phyloP scores from a whole-genome alignment of 2,888 invertebrate genomes.

The Dynastes grantii region DNA sequence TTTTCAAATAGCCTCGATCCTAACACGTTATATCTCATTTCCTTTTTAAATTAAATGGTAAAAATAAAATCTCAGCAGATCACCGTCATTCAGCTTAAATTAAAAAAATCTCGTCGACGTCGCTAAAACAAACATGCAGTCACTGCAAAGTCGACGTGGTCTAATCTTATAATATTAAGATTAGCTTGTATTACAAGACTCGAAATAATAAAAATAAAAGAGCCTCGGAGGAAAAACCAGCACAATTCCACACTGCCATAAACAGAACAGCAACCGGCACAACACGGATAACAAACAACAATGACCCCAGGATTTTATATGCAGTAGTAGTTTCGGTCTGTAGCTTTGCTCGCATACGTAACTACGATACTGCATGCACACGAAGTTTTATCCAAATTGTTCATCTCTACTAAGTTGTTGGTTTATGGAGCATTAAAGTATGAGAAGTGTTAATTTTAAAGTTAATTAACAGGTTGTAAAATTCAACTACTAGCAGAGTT shows the following conservation, averaged over 20 bases:
- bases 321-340: background rate
- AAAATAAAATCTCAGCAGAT: conserved; percentile 17
- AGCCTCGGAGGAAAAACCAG: conserved; percentile 34
- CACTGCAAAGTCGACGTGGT: conserved; percentile 20
- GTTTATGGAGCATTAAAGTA: background rate
- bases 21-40: conserved; percentile 9
- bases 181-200: conserved; percentile 31
- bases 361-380: conserved; percentile 6
- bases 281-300: conserved; percentile 1
- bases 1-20: background rate
- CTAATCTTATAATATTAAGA: conserved; percentile 44
- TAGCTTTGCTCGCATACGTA: background rate
- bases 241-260: conserved; percentile 16
- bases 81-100: conserved; percentile 16
- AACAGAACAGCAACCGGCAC: conserved; percentile 13
- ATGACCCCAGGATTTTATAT: conserved; percentile 12
- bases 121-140: background rate
- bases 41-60: conserved; percentile 30
- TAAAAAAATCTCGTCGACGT: conserved; percentile 11
- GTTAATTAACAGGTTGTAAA: background rate
- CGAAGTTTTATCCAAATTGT: conserved; percentile 8
- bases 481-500: background rate
- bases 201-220: conserved; percentile 37
- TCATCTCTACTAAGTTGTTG: background rate
- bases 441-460: conserved; percentile 9